Base-by-base conservation (phyloP, 2,797 vertebrate genomes). In the Alcedo quadribrachys region DNA sequence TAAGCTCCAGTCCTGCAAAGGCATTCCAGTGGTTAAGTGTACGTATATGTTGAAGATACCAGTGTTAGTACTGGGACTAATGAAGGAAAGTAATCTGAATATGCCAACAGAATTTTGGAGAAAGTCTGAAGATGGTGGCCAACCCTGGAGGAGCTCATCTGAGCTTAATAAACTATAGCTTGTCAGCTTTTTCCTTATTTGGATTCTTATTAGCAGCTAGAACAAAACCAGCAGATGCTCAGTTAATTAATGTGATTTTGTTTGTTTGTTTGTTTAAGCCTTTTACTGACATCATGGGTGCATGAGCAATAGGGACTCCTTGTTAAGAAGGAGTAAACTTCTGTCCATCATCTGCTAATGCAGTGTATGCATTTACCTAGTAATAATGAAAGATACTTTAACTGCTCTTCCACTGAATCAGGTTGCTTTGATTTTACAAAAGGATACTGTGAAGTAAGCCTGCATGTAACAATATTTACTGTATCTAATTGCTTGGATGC, bases 181-280 rank as follows among this genome's bases (percentile, higher is more conserved):
- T 75, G 43, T 69, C 58, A 87, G 67, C n/a, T n/a, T n/a, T 45
- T 65, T 86, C 50, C 25, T 85, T 51, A 30, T 46, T 81, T 78
- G 57, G 5, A 21, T 65, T 58, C 33, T 87, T 53, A 18, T 42
- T 78, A 71, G 30, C 50, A 87, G 33, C 32, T 80, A 66, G 53
- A 80, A 53, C 53, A 87, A 94, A 89, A 54, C 2, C 21, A 33
- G 22, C 69, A 86, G 58, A 40, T 76, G 32, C 61, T 69, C 30
- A 69, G 5, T 61, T 33, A 73, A 65, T 85, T 25, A 18, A 1
- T 73, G 11, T 77, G 87, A 45, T 87, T 81, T 50, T 79, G 32
- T 83, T 90, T 73, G 12, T 77, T 89, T 48, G 87, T 81, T 50
- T 79, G 30, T 83, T 90, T 87, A 84, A 93, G 24, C 27, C 24